A percentile compares a stretch with the other conserved stretches of the same genome.
Conservation (phyloP, 1,140 invertebrate species). For the Antheraea pernyi region DNA sequence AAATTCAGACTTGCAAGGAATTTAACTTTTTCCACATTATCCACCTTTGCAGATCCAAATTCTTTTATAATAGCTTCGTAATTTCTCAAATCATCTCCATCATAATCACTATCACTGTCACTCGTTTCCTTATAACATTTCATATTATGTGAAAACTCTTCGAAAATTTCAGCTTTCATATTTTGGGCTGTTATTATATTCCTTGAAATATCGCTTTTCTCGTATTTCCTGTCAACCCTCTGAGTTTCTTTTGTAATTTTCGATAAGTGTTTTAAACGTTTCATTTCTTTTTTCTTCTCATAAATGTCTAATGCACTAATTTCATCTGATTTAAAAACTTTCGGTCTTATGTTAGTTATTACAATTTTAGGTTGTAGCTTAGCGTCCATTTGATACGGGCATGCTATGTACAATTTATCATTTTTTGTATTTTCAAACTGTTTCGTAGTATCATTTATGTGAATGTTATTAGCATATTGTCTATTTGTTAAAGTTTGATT, state of each 20-base stretch:
- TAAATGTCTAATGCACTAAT: conserved; percentile 69
- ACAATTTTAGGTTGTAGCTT: conserved; percentile 65
- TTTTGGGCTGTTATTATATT: conserved; percentile 70
- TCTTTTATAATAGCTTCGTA: conserved; percentile 59
- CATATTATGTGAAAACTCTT: conserved; percentile 54
- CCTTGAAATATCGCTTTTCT: conserved; percentile 21
- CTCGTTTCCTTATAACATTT: conserved; percentile 37
- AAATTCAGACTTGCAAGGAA: conserved; percentile 65
- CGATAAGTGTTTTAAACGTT: conserved; percentile 54
- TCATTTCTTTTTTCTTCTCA: conserved; percentile 58
- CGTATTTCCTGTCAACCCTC: conserved; percentile 39
- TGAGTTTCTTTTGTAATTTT: conserved; percentile 44
- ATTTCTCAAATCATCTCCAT: conserved; percentile 54
- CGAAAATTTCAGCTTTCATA: conserved; percentile 64
- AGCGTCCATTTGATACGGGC: conserved; percentile 62
- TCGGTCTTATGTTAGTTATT: conserved; percentile 56
- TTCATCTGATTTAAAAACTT: conserved; percentile 51
- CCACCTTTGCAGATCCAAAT: conserved; percentile 34
- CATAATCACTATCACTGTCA: conserved; percentile 67
- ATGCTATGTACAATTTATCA: conserved; percentile 58
- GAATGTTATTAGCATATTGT: conserved; percentile 42
- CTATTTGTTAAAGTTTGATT: conserved; percentile 39
- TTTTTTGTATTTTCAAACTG: conserved; percentile 44
- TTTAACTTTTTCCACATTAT: conserved; percentile 44
- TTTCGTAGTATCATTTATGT: conserved; percentile 41